Percentiles rank a stretch among this genome's conserved stretches.
These are phyloP conservation scores for Oncorhynchus keta DNA, from an alignment of 2,113 vertebrate species.

Conservation along the genomic window DNA sequence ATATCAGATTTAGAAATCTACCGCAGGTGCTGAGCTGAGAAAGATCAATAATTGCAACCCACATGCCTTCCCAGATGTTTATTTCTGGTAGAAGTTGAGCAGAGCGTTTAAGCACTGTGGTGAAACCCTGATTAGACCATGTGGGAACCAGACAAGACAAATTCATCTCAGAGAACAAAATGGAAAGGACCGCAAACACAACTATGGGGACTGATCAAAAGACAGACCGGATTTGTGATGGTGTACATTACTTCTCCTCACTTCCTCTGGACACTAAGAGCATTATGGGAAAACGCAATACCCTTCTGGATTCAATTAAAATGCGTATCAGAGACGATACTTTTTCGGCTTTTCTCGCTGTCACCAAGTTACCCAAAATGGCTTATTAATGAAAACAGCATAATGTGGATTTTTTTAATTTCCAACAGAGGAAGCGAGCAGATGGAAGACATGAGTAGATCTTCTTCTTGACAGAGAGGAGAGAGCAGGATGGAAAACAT, in stretches of 20 bases:
- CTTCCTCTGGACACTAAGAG: constrained; percentile 23
- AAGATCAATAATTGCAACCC: not conserved
- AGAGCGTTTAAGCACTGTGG: constrained; percentile 18
- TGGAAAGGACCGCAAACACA: constrained; percentile 17
- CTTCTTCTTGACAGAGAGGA: constrained; percentile 35
- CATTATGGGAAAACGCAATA: constrained; percentile 17
- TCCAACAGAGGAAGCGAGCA: constrained; percentile 26
- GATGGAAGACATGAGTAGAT: constrained; percentile 36
- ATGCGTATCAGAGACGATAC: constrained; percentile 25
- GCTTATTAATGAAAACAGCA: constrained; percentile 37
- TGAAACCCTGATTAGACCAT: constrained; percentile 18
- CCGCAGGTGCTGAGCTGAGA: constrained; percentile 7
- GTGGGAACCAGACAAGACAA: constrained; percentile 20
- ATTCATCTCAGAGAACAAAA: constrained; percentile 18
- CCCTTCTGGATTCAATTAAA: constrained; percentile 57
- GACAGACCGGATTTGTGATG: constrained; percentile 33
- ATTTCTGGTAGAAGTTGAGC: constrained; percentile 14
- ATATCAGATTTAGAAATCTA: constrained; percentile 8
- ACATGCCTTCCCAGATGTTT: not conserved
- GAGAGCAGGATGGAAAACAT: constrained; percentile 6
- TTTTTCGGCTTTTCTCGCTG: constrained; percentile 28
- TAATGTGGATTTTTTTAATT: constrained; percentile 43
- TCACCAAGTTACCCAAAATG: constrained; percentile 23
- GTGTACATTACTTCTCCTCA: constrained; percentile 22
- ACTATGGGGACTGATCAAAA: constrained; percentile 46